These are phyloP conservation scores for Drosophila varians DNA, from an alignment of 1,140 invertebrate species.

Conservation along the genomic window DNA sequence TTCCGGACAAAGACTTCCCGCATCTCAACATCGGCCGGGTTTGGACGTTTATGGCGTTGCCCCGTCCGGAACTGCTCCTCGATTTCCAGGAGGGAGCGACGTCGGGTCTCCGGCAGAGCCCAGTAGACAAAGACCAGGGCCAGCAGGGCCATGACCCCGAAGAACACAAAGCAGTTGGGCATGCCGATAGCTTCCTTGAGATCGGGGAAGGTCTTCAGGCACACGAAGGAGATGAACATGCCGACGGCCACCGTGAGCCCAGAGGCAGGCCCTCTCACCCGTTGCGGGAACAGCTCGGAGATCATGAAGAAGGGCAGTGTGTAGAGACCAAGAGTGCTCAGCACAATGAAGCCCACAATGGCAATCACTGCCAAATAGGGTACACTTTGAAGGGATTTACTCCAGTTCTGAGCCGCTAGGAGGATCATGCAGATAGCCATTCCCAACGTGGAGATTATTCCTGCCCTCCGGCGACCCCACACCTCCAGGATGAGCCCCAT, in stretches of 20 bases:
- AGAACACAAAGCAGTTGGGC: constrained; percentile 89
- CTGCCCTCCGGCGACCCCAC: constrained; percentile 85
- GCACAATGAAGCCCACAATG: constrained; percentile 86
- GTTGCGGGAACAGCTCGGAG: constrained; percentile 89
- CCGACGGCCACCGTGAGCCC: constrained; percentile 87
- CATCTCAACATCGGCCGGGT: constrained; percentile 54
- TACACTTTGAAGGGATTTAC: constrained; percentile 50
- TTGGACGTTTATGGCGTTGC: background rate
- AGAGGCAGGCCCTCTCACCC: constrained; percentile 87
- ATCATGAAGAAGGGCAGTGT: constrained; percentile 90
- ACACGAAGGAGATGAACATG: constrained; percentile 89
- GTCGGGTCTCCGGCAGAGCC: constrained; percentile 92
- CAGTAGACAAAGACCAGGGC: constrained; percentile 88
- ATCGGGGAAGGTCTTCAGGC: constrained; percentile 89
- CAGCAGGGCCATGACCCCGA: constrained; percentile 87
- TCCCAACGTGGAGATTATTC: constrained; percentile 86
- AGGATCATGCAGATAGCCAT: constrained; percentile 86
- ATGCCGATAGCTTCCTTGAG: constrained; percentile 85
- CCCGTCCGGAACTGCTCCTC: constrained; percentile 85
- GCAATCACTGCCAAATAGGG: constrained; percentile 84
- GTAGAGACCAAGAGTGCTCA: constrained; percentile 87
- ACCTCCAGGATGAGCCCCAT: constrained; percentile 85
- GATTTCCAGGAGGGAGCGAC: constrained; percentile 90
- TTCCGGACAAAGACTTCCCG: constrained; percentile 54
- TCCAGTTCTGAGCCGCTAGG: constrained; percentile 82